Evolutionary conservation across 2,888 invertebrate species (phyloP).

Genomic region (Melangyna quadrimaculata): DNA sequence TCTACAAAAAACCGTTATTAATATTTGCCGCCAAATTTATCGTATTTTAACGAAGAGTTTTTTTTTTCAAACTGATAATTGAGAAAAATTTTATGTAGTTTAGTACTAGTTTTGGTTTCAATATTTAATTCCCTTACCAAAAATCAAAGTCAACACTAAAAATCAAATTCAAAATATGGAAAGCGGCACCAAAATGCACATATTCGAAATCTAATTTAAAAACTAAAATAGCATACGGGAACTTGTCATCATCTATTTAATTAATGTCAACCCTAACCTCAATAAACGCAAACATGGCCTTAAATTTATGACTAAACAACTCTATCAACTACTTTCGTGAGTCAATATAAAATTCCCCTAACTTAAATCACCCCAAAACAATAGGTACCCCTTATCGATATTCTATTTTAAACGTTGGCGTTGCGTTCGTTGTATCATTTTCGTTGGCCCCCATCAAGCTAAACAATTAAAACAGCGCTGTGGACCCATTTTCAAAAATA

Average conservation of each 20-base stretch:
- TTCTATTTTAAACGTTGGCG: slow-evolving; percentile 35
- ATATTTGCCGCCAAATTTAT: too few species aligned
- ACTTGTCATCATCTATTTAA: not conserved
- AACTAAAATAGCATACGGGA: too few species aligned
- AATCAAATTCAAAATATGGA: too few species aligned
- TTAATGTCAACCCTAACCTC: slow-evolving; percentile 1
- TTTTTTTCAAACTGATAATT: too few species aligned
- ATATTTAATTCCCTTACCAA: too few species aligned
- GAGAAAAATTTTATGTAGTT: too few species aligned
- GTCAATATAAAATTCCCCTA: slow-evolving; percentile 12
- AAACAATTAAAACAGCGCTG: slow-evolving; percentile 38
- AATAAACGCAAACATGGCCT: slow-evolving; percentile 41
- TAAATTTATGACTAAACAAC: slow-evolving; percentile 53
- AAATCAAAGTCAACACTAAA: too few species aligned
- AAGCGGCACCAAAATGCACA: too few species aligned
- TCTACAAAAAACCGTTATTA: too few species aligned
- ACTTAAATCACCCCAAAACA: not conserved
- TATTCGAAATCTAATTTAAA: too few species aligned
- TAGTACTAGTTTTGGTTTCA: too few species aligned
- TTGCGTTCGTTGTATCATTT: not conserved
- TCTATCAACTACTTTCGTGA: slow-evolving; percentile 18
- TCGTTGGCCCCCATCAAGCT: not conserved
- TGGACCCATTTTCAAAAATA: slow-evolving; percentile 33
- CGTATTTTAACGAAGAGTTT: too few species aligned
- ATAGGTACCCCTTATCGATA: not conserved